Base-by-base conservation (phyloP, 2,797 vertebrate genomes). In the Periparus ater region DNA sequence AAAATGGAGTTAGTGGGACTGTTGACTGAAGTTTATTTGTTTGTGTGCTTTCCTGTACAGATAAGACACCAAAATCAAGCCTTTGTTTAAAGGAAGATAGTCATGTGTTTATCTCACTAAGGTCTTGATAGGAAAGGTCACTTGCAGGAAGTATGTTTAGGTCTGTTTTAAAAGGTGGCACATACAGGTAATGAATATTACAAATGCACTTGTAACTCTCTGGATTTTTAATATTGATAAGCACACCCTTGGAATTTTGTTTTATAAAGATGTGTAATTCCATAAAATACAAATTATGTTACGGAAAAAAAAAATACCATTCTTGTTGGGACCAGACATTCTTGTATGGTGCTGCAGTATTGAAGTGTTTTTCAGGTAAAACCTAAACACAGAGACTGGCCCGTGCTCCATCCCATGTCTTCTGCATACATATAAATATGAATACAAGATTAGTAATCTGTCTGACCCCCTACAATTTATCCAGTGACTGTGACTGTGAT, bases 231-330 rank as follows among this genome's bases (percentile, higher is more conserved):
- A n/a, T 65, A 50, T 22, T 72, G 38, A 17, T 48, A 73, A 51
- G 10, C 10, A 45, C 4, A 47, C 6, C 1, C 3, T 61, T 62
- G 18, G 6, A 21, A 10, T 0, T 20, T 50, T 22, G 38, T 38
- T 22, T 12, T 1, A 40, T 44, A 10, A 66, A 58, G 4, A 8
- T 30, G 2, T 34, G 3, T 58, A 51, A 34, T 68, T 44, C n/a
- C 6, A 40, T 34, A 65, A 61, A 79, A 58, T 54, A 47, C 10
- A 76, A 65, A 36, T 40, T 85, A 17, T 1, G 1, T 5, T 61
- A 10, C 50, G 21, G n/a, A 53, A 87, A 76, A 85, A 85, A 21
- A 55, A 6, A 76, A 11, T 66, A 63, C n/a, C 0, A 8, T 70
- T 66, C 26, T 72, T 65, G 17, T 58, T 72, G 65, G 42, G 17